These are phyloP conservation scores for Drosophila tani DNA, from an alignment of 1,140 invertebrate species.

Conservation along the genomic window DNA sequence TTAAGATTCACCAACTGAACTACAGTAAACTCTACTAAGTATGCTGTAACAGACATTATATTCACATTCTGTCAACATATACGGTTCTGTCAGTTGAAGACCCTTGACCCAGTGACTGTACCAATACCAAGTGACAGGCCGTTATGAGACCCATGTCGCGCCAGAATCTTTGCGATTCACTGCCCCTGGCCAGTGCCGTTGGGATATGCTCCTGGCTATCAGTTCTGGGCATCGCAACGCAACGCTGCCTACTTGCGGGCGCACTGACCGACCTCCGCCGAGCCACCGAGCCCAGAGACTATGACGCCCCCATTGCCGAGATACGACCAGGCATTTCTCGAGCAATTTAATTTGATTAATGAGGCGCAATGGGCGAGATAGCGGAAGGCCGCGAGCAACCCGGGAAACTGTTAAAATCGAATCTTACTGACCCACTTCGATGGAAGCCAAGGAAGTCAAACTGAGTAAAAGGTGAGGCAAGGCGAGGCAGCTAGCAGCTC, in stretches of 20 bases:
- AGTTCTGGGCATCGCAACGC: slow-evolving; percentile 8
- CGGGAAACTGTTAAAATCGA: slow-evolving; percentile 13
- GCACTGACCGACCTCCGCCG: slow-evolving; percentile 31
- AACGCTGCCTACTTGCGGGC: slow-evolving; percentile 35
- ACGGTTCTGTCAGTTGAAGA: not conserved
- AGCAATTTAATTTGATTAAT: slow-evolving; percentile 78
- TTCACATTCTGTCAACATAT: not conserved
- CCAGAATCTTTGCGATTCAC: slow-evolving; percentile 39
- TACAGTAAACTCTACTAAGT: too few species aligned
- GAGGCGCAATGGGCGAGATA: slow-evolving; percentile 68
- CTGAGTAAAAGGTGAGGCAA: not conserved
- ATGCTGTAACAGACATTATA: not conserved
- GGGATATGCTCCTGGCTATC: slow-evolving; percentile 21
- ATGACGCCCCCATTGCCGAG: slow-evolving; percentile 6
- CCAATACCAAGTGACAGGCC: not conserved
- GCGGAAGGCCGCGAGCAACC: slow-evolving; percentile 26
- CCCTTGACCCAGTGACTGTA: not conserved
- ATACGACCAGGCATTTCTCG: slow-evolving; percentile 21
- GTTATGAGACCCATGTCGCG: slow-evolving; percentile 10
- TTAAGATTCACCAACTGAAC: too few species aligned
- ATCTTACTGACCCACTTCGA: slow-evolving; percentile 52
- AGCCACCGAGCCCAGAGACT: not conserved
- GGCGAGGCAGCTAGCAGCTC: not conserved
- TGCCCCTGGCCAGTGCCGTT: slow-evolving; percentile 8
- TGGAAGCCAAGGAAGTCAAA: not conserved